phyloP scores from a whole-genome alignment of 2,113 vertebrate species.

The Melospiza melodia region DNA sequence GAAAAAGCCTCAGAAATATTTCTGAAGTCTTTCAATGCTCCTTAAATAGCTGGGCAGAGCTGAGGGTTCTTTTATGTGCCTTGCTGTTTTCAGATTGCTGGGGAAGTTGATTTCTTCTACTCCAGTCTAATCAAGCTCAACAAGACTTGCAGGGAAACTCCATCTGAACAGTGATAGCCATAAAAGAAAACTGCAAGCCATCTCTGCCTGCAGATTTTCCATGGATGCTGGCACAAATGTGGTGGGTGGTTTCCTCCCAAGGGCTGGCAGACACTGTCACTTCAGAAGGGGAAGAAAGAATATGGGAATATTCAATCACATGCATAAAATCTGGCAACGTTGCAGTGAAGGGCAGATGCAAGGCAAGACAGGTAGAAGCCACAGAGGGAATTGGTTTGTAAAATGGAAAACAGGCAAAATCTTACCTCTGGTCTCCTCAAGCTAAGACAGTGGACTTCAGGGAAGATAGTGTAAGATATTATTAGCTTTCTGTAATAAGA shows the following conservation, averaged over 20 bases:
- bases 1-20: neutral
- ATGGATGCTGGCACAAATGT: neutral
- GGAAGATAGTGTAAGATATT: neutral
- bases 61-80: neutral
- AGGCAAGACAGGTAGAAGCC: neutral
- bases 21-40: neutral
- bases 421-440: neutral
- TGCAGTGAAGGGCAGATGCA: neutral
- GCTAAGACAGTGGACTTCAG: neutral
- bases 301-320: neutral
- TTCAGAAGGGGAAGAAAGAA: neutral
- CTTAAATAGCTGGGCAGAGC: neutral
- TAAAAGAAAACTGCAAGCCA: neutral
- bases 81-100: neutral
- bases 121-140: neutral
- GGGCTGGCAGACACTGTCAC: neutral
- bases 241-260: neutral
- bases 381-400: neutral
- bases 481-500: neutral
- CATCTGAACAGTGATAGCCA: neutral
- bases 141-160: neutral
- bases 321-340: neutral
- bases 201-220: neutral
- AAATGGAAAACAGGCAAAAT: neutral
- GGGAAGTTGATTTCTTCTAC: neutral